Conservation (phyloP, 2,888 invertebrate species). For the Stictocephala bisonia region DNA sequence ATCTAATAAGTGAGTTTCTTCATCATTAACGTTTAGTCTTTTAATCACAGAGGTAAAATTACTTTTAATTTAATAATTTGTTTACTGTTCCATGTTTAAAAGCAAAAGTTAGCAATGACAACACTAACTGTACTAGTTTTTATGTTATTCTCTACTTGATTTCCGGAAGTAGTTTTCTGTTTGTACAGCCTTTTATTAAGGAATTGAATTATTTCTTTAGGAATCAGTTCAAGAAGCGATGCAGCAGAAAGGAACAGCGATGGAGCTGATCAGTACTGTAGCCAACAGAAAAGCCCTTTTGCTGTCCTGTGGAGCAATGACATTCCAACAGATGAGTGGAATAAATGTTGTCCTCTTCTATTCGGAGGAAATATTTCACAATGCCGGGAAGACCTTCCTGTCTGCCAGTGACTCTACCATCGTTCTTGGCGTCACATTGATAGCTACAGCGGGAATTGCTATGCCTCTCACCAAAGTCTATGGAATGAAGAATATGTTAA, state of each 20-base stretch:
- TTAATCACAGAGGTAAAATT: too few relatives aligned
- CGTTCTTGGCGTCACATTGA: constrained; percentile 79
- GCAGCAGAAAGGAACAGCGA: constrained; percentile 44
- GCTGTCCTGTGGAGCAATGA: constrained; percentile 67
- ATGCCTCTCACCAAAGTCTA: constrained; percentile 64
- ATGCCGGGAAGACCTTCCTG: constrained; percentile 71
- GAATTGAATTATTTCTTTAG: constrained; percentile 46
- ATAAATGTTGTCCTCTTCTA: constrained; percentile 86
- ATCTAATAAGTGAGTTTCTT: too few relatives aligned
- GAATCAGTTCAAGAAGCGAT: constrained; percentile 48
- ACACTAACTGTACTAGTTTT: too few relatives aligned
- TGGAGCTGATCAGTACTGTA: constrained; percentile 44
- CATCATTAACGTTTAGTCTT: too few relatives aligned
- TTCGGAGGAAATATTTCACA: constrained; percentile 74
- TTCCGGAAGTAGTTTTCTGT: too few relatives aligned
- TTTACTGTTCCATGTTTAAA: too few relatives aligned
- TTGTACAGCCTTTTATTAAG: too few relatives aligned
- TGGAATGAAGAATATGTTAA: constrained; percentile 64
- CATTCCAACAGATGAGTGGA: constrained; percentile 87
- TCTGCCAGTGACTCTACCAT: constrained; percentile 76
- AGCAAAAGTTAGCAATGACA: too few relatives aligned
- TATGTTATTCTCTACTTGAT: too few relatives aligned
- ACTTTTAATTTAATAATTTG: too few relatives aligned
- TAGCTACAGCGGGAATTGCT: constrained; percentile 67
- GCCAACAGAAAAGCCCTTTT: constrained; percentile 71